Base-by-base conservation (phyloP, 2,888 invertebrate species). In the Emmelina monodactyla region DNA sequence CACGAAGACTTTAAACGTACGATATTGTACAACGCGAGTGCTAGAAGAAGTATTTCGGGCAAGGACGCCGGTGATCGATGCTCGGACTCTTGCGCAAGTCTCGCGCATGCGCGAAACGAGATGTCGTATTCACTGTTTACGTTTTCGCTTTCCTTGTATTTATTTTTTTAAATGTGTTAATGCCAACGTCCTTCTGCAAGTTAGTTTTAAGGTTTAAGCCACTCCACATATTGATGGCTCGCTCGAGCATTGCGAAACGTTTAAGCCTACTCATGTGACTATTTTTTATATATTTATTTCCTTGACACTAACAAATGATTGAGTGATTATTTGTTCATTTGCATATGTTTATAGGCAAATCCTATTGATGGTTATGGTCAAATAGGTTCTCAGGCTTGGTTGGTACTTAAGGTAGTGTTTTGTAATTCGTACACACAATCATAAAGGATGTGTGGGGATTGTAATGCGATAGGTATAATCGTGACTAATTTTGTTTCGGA, bases 61-160 rank as follows among this genome's bases (percentile, higher is more conserved):
- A 73, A 75, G 76, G 75, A 57, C 68, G 47, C 40, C 44, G 44
- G 56, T 63, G 67, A 68, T 68, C 63, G 60, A 67, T 65, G 66
- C 61, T 56, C 58, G 55, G 3, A 19, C n/a, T 53, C 73, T 75
- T 65, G 70, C 70, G 61, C 73, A 75, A 50, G 45, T 41, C 2
- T 11, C 25, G 9, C 25, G 25, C 25, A 25, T 25, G 25, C n/a
- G 25, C 25, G 25, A 25, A 25, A 25, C 25, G 9, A 7, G n/a
- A 25, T 10, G 25, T 6, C 19, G 19, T 10, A 25, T 3, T 10
- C 25, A n/a, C 25, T 25, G 28, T 15, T 28, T 15, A 14, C 28
- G 28, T 15, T 15, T 33, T 28, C 22, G 32, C 32, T 28, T 64
- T 65, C 63, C 61, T 59, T 50, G 41, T 64, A 56, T 67, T 67